A percentile compares a stretch with the other conserved stretches of the same genome.
Evolutionary conservation across 1,140 invertebrate genomes (phyloP).

Genomic region (Brachionus manjavacas): DNA sequence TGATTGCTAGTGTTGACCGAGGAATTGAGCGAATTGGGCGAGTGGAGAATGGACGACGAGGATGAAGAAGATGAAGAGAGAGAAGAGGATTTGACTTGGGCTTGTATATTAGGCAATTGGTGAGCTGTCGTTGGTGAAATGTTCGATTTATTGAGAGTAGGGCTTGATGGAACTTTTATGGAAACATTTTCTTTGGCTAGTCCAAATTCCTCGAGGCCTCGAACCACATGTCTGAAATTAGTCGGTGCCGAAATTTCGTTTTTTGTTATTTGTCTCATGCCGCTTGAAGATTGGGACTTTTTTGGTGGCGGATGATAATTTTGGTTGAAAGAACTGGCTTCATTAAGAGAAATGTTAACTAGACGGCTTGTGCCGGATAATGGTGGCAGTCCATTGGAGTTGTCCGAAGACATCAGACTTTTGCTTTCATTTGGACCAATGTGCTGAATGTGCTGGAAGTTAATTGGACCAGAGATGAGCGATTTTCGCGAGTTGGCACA

Average conservation of each 20-base stretch:
- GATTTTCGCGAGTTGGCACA: constrained; percentile 26
- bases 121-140: not conserved
- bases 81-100: constrained; percentile 13
- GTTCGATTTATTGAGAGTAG: not conserved
- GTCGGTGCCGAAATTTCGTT: constrained; percentile 85
- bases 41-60: constrained; percentile 40
- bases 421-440: constrained; percentile 35
- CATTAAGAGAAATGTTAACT: not conserved
- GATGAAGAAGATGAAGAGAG: constrained; percentile 26
- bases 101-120: constrained; percentile 22
- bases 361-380: not conserved
- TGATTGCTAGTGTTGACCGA: constrained; percentile 1
- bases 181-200: not conserved
- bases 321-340: not conserved
- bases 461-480: constrained; percentile 23
- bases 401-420: not conserved
- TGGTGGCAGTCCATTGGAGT: not conserved
- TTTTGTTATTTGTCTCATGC: constrained; percentile 31
- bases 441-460: constrained; percentile 38
- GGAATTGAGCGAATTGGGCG: constrained; percentile 12
- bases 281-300: constrained; percentile 71
- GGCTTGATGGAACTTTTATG: not conserved
- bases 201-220: constrained; percentile 17
- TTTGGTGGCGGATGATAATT: constrained; percentile 1
- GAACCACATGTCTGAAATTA: constrained; percentile 96